Evolutionary conservation across 2,888 invertebrate genomes (phyloP).

Genomic region (Chrysodeixis includens): DNA sequence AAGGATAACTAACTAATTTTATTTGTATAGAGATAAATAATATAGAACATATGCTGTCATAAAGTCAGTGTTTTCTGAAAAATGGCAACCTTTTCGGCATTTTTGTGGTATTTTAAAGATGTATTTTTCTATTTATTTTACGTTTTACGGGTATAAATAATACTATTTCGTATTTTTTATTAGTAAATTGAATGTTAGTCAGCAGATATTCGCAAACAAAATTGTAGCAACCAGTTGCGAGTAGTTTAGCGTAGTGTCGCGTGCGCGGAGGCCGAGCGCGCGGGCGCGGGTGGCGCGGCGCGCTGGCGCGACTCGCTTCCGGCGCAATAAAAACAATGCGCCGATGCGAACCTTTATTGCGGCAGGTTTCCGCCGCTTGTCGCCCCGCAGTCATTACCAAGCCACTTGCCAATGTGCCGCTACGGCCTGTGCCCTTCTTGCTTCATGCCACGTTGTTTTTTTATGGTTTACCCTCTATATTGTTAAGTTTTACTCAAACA

Average conservation of each 20-base stretch:
- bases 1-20: neutral
- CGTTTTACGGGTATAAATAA: neutral
- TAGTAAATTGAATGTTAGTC: no score
- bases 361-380: constrained; percentile 61
- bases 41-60: neutral
- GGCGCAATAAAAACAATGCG: constrained; percentile 66
- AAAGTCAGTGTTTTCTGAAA: neutral
- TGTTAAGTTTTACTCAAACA: neutral
- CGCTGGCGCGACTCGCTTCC: constrained; percentile 66
- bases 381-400: constrained; percentile 52
- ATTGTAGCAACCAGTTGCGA: constrained; percentile 33
- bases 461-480: neutral
- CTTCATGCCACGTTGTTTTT: constrained; percentile 12
- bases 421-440: constrained; percentile 30
- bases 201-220: neutral
- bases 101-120: no score
- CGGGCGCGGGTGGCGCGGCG: constrained; percentile 49
- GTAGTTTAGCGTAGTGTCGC: constrained; percentile 18
- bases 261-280: constrained; percentile 21
- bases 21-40: no score
- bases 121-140: no score
- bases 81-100: neutral
- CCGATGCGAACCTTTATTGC: constrained; percentile 67
- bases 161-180: no score
- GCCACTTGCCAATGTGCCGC: constrained; percentile 44